Evolutionary conservation across 2,113 vertebrate genomes (phyloP), one percentile per base, ranked within the genome.

Genomic region (Hiodon tergisus): DNA sequence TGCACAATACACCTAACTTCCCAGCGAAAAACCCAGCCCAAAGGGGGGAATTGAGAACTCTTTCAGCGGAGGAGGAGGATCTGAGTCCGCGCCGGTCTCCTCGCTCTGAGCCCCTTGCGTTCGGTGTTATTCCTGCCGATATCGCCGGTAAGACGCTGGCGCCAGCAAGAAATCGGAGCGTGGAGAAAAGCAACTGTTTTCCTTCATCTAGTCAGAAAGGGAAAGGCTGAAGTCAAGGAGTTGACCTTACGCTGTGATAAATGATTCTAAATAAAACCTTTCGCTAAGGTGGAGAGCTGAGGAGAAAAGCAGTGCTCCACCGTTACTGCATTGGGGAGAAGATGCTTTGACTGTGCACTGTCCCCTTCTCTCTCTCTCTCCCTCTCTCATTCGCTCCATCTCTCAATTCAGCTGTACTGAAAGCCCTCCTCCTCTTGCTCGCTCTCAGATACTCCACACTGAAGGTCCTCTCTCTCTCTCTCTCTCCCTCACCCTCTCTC

Each of bases 401-500:
- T 67, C 84, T 78, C 81, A 31, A 31, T 31, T 31, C 31, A 31
- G 31, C 31, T 31, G 31, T 31, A 31, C 31, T 31, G 31, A 31
- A 31, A 2, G 85, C 65, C 72, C 79, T 77, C 59, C 48, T 69
- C 78, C 81, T 71, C 81, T 86, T 80, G 70, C 71, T n/a, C n/a
- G 46, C 63, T 66, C 31, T 76, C 83, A 80, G 87, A 82, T 31
- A 81, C 84, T 81, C 88, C 79, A 47, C 63, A 66, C 63, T 47
- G 46, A 47, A 66, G 63, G 63, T 80, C 72, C 84, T 85, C 77
- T 85, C 78, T 79, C 81, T 86, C 84, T 85, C 87, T 81, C 9
- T 31, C 31, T 31, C 31, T 31, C 31, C 2, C 31, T 31, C 31
- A 1, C 31, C 2, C 31, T 1, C 31, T 1, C 31, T 31, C 31